Conservation (phyloP, 2,797 vertebrate species). For the Halcyon leucocephala region DNA sequence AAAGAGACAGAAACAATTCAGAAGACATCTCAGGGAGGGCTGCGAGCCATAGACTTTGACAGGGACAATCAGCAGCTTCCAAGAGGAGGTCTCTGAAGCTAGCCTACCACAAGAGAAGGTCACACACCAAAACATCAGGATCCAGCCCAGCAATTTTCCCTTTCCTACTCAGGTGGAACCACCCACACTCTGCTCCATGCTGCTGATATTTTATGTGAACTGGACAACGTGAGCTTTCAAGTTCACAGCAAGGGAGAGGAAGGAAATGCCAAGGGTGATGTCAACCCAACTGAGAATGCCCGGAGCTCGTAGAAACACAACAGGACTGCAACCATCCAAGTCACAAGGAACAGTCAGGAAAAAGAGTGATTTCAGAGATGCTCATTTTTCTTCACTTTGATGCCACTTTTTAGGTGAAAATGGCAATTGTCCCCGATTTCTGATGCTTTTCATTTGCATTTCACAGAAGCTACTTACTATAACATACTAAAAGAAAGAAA, state of each 20-base stretch:
- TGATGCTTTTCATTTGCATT: background rate
- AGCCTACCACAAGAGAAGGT: background rate
- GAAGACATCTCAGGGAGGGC: background rate
- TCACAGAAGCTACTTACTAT: background rate
- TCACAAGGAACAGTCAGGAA: background rate
- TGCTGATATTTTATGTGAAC: background rate
- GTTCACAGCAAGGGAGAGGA: background rate
- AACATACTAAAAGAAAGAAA: too few species aligned
- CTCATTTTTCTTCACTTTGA: background rate
- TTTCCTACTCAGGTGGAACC: background rate
- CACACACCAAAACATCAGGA: background rate
- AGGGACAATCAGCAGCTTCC: background rate
- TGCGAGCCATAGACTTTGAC: background rate
- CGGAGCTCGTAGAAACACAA: background rate
- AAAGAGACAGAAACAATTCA: background rate
- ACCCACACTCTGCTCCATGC: background rate
- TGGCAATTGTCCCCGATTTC: accelerated
- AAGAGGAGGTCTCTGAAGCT: background rate
- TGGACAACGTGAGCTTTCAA: background rate
- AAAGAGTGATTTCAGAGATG: background rate
- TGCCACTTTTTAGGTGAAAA: background rate
- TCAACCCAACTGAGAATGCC: background rate
- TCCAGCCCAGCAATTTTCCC: background rate
- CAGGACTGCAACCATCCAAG: background rate
- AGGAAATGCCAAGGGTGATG: background rate